phyloP scores from a whole-genome alignment of 92 coral and sea anemone genomes.

The Epizoanthus stellaris region DNA sequence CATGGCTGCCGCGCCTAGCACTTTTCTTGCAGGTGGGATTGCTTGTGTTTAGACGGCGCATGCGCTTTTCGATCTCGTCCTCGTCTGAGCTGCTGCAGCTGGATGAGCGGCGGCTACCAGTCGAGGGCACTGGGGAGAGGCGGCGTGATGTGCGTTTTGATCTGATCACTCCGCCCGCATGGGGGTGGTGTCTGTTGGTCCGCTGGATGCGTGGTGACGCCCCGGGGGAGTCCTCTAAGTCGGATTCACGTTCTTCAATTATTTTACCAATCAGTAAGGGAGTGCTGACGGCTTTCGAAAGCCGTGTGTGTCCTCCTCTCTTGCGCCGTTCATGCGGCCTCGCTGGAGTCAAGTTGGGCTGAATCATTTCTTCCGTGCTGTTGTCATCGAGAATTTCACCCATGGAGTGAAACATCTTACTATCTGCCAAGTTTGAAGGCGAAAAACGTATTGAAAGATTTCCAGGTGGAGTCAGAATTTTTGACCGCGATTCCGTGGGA shows the following conservation, averaged over 20 bases:
- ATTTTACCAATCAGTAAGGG: slow-evolving; percentile 90
- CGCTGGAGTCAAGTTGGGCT: slow-evolving; percentile 52
- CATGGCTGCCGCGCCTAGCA: slow-evolving; percentile 82
- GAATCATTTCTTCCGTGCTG: slow-evolving; percentile 65
- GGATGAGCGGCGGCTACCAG: slow-evolving; percentile 92
- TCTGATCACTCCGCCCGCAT: slow-evolving; percentile 81
- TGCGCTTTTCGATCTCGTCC: slow-evolving; percentile 94
- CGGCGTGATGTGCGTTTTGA: slow-evolving; percentile 81
- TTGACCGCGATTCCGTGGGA: slow-evolving; percentile 12
- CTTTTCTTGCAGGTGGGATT: slow-evolving; percentile 77
- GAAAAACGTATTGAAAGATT: slow-evolving; percentile 27
- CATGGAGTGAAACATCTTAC: slow-evolving; percentile 64
- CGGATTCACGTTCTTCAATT: slow-evolving; percentile 96
- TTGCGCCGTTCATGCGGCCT: slow-evolving; percentile 65
- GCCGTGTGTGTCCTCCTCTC: slow-evolving; percentile 60
- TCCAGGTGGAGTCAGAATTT: slow-evolving; percentile 30
- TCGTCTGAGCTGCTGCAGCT: slow-evolving; percentile 98
- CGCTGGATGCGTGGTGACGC: slow-evolving; percentile 93
- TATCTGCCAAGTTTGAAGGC: slow-evolving; percentile 52
- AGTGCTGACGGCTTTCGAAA: slow-evolving; percentile 88
- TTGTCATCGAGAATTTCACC: slow-evolving; percentile 47
- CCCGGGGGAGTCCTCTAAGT: slow-evolving; percentile 94
- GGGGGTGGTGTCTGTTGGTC: slow-evolving; percentile 69
- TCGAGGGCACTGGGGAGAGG: slow-evolving; percentile 90
- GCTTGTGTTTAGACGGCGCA: slow-evolving; percentile 90